These are phyloP conservation scores for Melanostoma mellinum DNA, from an alignment of 2,888 invertebrate genomes.

Conservation along the genomic window DNA sequence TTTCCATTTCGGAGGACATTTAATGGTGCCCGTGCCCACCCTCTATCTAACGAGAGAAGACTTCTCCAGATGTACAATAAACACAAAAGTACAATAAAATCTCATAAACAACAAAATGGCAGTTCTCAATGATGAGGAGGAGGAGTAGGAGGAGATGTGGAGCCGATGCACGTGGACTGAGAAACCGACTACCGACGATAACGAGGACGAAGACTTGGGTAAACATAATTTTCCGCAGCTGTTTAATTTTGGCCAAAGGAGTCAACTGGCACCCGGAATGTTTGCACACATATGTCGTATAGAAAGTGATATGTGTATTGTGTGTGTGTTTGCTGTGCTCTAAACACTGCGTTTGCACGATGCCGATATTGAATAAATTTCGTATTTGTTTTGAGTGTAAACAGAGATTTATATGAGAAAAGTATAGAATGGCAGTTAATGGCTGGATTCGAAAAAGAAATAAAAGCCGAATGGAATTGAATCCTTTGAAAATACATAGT, in stretches of 20 bases:
- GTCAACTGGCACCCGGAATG: background rate
- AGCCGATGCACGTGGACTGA: background rate
- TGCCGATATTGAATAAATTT: no score
- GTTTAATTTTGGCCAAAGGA: conserved; percentile 61
- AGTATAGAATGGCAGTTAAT: no score
- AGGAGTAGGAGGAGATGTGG: background rate
- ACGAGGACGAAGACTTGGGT: conserved; percentile 36
- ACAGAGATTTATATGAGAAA: no score
- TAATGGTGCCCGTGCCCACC: background rate
- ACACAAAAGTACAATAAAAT: background rate
- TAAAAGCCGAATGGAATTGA: no score
- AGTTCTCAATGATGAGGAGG: background rate
- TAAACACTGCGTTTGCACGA: no score
- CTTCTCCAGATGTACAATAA: background rate
- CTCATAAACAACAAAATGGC: conserved; percentile 29
- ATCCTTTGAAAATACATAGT: no score
- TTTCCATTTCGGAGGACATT: background rate
- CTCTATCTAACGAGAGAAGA: background rate
- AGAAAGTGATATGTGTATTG: conserved; percentile 5
- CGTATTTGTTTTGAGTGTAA: no score
- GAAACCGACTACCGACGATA: background rate
- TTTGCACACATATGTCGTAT: background rate
- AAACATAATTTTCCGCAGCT: conserved; percentile 67
- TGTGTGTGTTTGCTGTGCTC: background rate
- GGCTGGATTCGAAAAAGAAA: no score